Conservation (phyloP, 1,140 invertebrate species). For the Atta colombica region DNA sequence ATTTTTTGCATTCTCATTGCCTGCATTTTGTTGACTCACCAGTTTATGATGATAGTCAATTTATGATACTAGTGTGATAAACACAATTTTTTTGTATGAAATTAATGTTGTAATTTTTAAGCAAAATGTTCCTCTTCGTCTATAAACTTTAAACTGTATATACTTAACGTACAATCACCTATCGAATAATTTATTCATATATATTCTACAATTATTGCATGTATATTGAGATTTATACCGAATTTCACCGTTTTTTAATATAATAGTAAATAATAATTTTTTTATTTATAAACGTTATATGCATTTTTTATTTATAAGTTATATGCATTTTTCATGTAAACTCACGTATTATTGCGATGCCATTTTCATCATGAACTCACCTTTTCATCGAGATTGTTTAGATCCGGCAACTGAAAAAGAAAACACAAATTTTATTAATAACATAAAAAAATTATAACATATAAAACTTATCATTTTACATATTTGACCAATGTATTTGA, state of each 20-base stretch:
- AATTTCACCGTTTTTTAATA: neutral
- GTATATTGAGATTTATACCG: neutral
- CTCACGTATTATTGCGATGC: neutral
- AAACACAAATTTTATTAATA: slow-evolving; percentile 58
- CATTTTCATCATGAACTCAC: slow-evolving; percentile 75
- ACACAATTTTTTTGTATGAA: slow-evolving; percentile 19
- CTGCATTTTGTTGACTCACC: slow-evolving; percentile 19
- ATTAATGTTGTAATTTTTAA: slow-evolving; percentile 29
- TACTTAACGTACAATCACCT: neutral
- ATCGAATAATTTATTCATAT: neutral
- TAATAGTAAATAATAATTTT: neutral
- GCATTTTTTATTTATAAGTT: neutral
- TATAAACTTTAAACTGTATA: slow-evolving; percentile 1
- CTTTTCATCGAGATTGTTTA: slow-evolving; percentile 83
- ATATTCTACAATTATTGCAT: neutral
- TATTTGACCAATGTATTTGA: neutral
- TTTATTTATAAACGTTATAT: neutral
- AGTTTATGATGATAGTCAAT: slow-evolving; percentile 49
- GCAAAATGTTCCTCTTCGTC: neutral
- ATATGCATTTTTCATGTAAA: neutral
- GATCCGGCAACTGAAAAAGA: slow-evolving; percentile 83
- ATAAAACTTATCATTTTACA: neutral
- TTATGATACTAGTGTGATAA: slow-evolving; percentile 14
- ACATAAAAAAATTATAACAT: neutral
- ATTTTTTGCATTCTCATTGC: slow-evolving; percentile 8